These are phyloP conservation scores for Tenthredo amoena DNA, from an alignment of 2,888 invertebrate species.

Conservation along the genomic window DNA sequence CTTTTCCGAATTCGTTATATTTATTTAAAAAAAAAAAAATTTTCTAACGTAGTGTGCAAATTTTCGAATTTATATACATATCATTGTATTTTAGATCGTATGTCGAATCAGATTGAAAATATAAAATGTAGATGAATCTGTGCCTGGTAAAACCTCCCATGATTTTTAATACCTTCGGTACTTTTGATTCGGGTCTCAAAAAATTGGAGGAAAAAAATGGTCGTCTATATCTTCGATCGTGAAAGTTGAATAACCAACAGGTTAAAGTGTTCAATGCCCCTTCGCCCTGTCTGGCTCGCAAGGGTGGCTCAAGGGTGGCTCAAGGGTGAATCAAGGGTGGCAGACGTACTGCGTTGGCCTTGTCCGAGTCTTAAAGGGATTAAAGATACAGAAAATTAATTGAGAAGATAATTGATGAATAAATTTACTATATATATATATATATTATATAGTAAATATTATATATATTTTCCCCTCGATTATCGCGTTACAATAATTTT, in stretches of 20 bases:
- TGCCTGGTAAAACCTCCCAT: neutral
- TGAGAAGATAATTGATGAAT: neutral
- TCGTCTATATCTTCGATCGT: neutral
- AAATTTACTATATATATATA: neutral
- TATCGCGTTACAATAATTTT: neutral
- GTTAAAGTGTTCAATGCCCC: slow-evolving; percentile 38
- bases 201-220: neutral
- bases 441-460: too few species aligned
- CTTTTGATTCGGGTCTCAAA: neutral
- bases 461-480: too few species aligned
- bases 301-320: slow-evolving; percentile 1
- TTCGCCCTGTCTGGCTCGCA: slow-evolving; percentile 37
- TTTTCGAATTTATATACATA: neutral
- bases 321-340: slow-evolving; percentile 45
- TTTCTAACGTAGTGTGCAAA: too few species aligned
- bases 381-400: neutral
- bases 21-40: neutral
- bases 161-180: neutral
- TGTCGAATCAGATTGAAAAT: neutral
- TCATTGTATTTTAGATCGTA: neutral
- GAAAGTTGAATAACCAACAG: slow-evolving; percentile 48
- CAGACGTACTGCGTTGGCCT: neutral
- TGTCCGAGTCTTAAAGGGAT: neutral
- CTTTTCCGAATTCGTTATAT: neutral
- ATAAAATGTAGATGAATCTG: neutral